Evolutionary conservation across 2,888 invertebrate species (phyloP), one percentile per base, ranked within the genome.

Genomic region (Acleris laterana): DNA sequence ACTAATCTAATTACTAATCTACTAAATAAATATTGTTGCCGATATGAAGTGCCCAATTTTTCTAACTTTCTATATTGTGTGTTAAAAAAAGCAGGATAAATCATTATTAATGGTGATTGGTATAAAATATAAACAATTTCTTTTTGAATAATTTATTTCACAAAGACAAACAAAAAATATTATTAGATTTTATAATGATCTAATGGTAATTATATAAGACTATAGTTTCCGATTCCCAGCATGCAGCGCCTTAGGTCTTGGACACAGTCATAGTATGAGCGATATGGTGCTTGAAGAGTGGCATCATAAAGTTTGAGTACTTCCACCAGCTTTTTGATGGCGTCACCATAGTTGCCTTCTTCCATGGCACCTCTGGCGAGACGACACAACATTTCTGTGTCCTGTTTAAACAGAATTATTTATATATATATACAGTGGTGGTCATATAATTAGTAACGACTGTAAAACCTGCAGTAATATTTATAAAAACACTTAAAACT

Each of bases 181-280:
- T 20, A 3, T 16, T 5, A 50, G n/a, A 13, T 28, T 28, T 28
- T 28, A 28, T 5, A 9, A 58, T n/a, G 13, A 58, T 48, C 25
- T 25, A 9, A 28, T n/a, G 1, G 4, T 19, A 56, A 20, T 77
- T 74, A 84, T 51, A 77, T 76, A 80, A 92, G 86, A 67, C 86
- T 91, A 67, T 93, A 89, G 73, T 95, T 95, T 56, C 96, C 97
- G 71, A 94, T 87, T 63, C 95, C 91, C 4, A 97, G 87, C 86
- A 95, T 94, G 73, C 96, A 96, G 58, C 95, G 93, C 72, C 95
- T 93, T 16, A 96, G 87, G 59, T 95, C 94, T 82, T 97, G 96
- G 68, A 96, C 96, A 78, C 96, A 96, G 57, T 96, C 90, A 75
- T 96, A 95, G 81, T 95, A 96, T 71, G 96, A 97, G 68, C 93